Conservation (phyloP, 2,113 vertebrate genomes). For the Tragelaphus buxtoni region DNA sequence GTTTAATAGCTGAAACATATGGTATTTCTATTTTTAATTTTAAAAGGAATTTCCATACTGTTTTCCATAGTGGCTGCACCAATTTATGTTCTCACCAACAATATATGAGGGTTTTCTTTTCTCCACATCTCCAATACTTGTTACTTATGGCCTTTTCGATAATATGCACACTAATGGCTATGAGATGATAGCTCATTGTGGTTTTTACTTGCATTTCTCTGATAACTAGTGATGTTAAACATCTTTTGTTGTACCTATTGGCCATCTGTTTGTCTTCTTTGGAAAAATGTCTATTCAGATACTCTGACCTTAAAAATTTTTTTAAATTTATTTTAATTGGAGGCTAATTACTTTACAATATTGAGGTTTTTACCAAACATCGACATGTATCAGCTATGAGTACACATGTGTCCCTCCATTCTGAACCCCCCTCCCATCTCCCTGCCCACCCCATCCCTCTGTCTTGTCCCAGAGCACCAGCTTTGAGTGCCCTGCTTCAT, state of each 20-base stretch:
- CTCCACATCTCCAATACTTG: not conserved
- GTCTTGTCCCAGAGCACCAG: not conserved
- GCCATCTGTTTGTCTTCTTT: not conserved
- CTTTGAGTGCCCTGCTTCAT: not conserved
- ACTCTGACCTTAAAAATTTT: not conserved
- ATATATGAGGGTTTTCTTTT: not conserved
- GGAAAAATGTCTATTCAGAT: not conserved
- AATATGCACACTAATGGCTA: not conserved
- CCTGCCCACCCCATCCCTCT: not conserved
- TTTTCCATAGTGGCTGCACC: not conserved
- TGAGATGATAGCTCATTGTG: not conserved
- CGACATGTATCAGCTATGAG: not conserved
- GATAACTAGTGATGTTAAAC: not conserved
- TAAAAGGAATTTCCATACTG: not conserved
- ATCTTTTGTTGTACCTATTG: not conserved
- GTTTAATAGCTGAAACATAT: not conserved
- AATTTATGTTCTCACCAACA: not conserved
- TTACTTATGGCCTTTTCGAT: not conserved
- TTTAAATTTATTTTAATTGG: not conserved
- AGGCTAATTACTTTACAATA: not conserved
- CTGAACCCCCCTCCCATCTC: not conserved
- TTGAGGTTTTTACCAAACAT: not conserved
- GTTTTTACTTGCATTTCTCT: not conserved
- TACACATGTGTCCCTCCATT: not conserved
- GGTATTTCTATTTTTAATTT: not conserved